Conservation (phyloP, 2,888 invertebrate genomes). For the Aelia acuminata region DNA sequence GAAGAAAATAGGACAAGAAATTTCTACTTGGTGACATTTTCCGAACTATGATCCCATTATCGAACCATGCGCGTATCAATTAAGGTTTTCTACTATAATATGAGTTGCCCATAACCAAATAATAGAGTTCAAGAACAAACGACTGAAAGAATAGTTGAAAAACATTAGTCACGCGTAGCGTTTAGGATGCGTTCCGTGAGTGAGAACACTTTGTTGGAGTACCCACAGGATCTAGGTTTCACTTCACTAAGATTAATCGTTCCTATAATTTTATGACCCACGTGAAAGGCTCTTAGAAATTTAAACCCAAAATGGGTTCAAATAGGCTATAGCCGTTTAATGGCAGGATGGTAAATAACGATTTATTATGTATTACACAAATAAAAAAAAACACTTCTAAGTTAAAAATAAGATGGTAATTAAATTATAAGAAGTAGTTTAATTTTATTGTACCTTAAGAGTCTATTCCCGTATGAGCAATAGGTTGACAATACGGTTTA, state of each 20-base stretch:
- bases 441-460: not conserved
- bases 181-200: not conserved
- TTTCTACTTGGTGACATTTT: too few relatives aligned
- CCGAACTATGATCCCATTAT: too few relatives aligned
- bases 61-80: too few relatives aligned
- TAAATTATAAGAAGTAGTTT: not conserved
- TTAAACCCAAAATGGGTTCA: not conserved
- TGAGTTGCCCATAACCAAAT: too few relatives aligned
- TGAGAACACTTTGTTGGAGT: not conserved
- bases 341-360: not conserved
- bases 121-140: too few relatives aligned
- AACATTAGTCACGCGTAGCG: not conserved
- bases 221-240: not conserved
- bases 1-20: too few relatives aligned
- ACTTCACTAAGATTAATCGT: not conserved
- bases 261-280: not conserved
- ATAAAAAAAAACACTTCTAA: not conserved
- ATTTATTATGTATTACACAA: not conserved
- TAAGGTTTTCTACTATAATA: too few relatives aligned
- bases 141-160: not conserved
- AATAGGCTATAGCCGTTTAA: not conserved
- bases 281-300: not conserved
- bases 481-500: too few relatives aligned
- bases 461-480: too few relatives aligned
- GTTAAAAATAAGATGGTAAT: not conserved